These are phyloP conservation scores for Spilosoma lubricipeda DNA, from an alignment of 2,888 invertebrate species.

Conservation along the genomic window DNA sequence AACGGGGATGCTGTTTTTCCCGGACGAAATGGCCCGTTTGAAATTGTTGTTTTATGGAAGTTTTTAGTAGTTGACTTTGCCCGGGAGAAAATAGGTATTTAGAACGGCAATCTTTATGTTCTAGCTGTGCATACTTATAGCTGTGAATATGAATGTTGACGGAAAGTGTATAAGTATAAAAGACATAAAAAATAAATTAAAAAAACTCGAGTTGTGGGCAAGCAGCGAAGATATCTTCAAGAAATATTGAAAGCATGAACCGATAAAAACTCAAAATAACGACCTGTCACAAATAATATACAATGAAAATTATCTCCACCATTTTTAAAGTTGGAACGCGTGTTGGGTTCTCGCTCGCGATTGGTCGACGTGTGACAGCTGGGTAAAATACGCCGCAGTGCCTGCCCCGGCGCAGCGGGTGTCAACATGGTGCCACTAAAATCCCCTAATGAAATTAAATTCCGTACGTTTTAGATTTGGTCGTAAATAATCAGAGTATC, in stretches of 20 bases:
- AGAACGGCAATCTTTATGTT: constrained; percentile 76
- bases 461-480: constrained; percentile 83
- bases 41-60: constrained; percentile 87
- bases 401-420: constrained; percentile 81
- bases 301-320: constrained; percentile 85
- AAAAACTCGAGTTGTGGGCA: constrained; percentile 52
- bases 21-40: constrained; percentile 84
- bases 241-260: constrained; percentile 76
- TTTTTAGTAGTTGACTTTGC: constrained; percentile 86
- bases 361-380: constrained; percentile 83
- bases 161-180: constrained; percentile 33
- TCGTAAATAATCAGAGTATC: constrained; percentile 84
- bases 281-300: constrained; percentile 87
- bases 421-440: constrained; percentile 83
- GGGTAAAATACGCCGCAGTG: constrained; percentile 79
- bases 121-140: constrained; percentile 52
- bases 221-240: constrained; percentile 63
- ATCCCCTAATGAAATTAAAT: constrained; percentile 86
- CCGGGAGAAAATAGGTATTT: constrained; percentile 80
- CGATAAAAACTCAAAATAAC: constrained; percentile 84
- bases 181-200: constrained; percentile 36
- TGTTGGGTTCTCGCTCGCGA: constrained; percentile 62
- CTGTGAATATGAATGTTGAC: constrained; percentile 16
- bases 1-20: constrained; percentile 83
- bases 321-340: constrained; percentile 82